These are phyloP conservation scores for Parascotia fuliginaria DNA, from an alignment of 2,888 invertebrate species.

Conservation along the genomic window DNA sequence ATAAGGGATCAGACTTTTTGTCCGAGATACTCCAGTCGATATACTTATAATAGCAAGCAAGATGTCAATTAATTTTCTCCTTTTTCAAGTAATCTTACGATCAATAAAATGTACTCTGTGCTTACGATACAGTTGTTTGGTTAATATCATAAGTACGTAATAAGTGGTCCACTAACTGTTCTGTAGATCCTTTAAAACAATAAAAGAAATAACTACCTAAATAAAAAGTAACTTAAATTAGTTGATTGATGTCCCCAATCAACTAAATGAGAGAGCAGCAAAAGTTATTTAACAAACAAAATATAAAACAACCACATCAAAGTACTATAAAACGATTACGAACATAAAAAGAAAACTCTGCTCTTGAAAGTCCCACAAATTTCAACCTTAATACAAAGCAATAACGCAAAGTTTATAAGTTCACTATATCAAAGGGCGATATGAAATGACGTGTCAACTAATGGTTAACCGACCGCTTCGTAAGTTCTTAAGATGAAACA, in stretches of 20 bases:
- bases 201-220: neutral
- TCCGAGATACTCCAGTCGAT: too few relatives aligned
- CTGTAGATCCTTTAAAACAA: neutral
- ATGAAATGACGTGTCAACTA: conserved; percentile 39
- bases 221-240: neutral
- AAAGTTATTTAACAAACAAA: conserved; percentile 12
- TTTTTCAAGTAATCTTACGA: too few relatives aligned
- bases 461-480: conserved; percentile 34
- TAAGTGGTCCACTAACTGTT: too few relatives aligned
- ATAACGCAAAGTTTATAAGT: conserved; percentile 7
- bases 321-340: conserved; percentile 22
- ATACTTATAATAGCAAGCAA: too few relatives aligned
- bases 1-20: too few relatives aligned
- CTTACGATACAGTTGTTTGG: too few relatives aligned
- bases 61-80: too few relatives aligned
- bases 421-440: conserved; percentile 35
- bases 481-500: conserved; percentile 19
- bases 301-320: conserved; percentile 19
- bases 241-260: neutral
- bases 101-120: too few relatives aligned
- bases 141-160: too few relatives aligned
- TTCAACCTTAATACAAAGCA: conserved; percentile 4
- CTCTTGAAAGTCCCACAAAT: conserved; percentile 6
- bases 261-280: conserved; percentile 17
- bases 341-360: conserved; percentile 14